Percentiles rank a stretch among this genome's conserved stretches.
These are phyloP conservation scores for Syngnathus scovelli DNA, from an alignment of 2,113 vertebrate species.

Conservation along the genomic window DNA sequence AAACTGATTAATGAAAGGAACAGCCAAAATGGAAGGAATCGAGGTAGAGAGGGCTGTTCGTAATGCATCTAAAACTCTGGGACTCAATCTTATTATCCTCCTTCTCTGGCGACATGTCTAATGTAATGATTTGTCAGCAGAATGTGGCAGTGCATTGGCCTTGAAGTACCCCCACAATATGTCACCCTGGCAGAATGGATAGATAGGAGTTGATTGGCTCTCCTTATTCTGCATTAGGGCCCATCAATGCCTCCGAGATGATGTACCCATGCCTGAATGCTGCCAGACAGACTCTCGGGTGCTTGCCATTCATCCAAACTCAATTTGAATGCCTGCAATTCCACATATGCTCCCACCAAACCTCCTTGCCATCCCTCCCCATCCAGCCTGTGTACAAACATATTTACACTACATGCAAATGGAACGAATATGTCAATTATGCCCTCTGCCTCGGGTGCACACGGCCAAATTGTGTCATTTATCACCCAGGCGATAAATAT, in stretches of 20 bases:
- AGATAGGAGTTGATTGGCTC: constrained; percentile 67
- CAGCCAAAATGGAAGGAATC: constrained; percentile 35
- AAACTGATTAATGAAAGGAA: constrained; percentile 30
- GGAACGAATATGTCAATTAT: constrained; percentile 30
- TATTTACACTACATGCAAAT: constrained; percentile 39
- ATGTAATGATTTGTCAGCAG: constrained; percentile 68
- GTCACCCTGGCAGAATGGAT: constrained; percentile 60
- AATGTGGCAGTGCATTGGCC: constrained; percentile 51
- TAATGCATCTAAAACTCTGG: constrained; percentile 58
- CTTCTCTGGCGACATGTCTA: constrained; percentile 55
- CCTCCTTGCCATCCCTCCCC: background rate
- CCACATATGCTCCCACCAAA: constrained; percentile 20
- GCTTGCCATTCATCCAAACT: constrained; percentile 47
- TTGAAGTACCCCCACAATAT: constrained; percentile 60
- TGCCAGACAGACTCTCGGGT: constrained; percentile 47
- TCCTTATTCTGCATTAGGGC: constrained; percentile 68
- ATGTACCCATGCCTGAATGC: constrained; percentile 64
- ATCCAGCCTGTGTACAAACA: constrained; percentile 23
- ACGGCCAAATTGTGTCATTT: constrained; percentile 28
- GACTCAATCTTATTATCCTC: constrained; percentile 63
- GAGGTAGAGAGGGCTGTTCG: constrained; percentile 34
- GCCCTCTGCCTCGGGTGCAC: constrained; percentile 12
- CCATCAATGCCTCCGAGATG: constrained; percentile 60
- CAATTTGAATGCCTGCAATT: constrained; percentile 36
- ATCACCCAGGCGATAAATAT: constrained; percentile 29